Evolutionary conservation across 2,113 vertebrate genomes (phyloP), one percentile per base, ranked within the genome.

Genomic region (Alethe diademata): DNA sequence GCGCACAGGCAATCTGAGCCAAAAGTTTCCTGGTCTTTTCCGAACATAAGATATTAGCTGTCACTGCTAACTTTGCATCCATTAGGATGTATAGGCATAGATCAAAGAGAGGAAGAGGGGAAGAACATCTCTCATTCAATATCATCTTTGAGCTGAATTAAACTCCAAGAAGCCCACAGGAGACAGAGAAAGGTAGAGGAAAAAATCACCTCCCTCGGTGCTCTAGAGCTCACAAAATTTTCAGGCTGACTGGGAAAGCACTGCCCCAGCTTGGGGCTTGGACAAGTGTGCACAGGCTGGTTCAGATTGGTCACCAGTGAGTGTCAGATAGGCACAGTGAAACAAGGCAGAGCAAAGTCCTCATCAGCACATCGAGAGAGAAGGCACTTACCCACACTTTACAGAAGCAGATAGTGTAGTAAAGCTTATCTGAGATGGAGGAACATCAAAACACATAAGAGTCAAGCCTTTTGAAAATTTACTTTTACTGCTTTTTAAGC

Each of bases 351-450:
- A 69, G 22, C 12, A 35, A 50, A 92, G 31, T 8, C 8, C 24
- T 12, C 11, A 45, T 3, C 23, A 86, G 18, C 13, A 64, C 45
- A 50, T 5, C 0, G 1, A 38, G 12, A 78, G 1, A 36, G 9
- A 67, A 92, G 38, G 14, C n/a, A 71, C 10, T 83, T 50, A 47
- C 15, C 23, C 8, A 26, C 4, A 9, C 24, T 50, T 82, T 43
- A 17, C 19, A 67, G 51, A 91, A 65, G 29, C 9, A 65, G 33
- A 57, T 1, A 12, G 28, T 22, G 5, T 7, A 69, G n/a, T 3
- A 7, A 62, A 36, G 9, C 11, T 74, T 40, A 24, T 5, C 28
- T 14, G 1, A 1, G 12, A 48, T 10, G 4, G 10, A 62, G 14
- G n/a, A 61, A 40, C 36, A 75, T 5, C 28, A 91, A 84, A 91